These are phyloP conservation scores for Diaprepes abbreviatus DNA, from an alignment of 2,888 invertebrate genomes.

Conservation along the genomic window DNA sequence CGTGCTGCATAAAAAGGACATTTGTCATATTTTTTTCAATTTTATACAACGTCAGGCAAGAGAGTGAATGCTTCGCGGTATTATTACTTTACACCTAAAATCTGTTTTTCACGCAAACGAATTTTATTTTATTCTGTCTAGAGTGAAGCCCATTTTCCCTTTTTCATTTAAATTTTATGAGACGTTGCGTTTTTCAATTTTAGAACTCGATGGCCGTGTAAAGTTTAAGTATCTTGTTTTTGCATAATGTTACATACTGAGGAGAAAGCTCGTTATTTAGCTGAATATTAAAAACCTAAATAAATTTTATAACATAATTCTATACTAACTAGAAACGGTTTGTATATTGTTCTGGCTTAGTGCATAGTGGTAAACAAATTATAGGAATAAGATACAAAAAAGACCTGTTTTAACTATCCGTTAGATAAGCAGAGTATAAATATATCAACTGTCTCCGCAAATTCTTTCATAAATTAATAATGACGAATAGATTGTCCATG, in stretches of 20 bases:
- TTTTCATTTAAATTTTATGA: slow-evolving; percentile 45
- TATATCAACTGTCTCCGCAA: too few relatives aligned
- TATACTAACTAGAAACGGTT: too few relatives aligned
- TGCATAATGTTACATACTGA: slow-evolving; percentile 1
- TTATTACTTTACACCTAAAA: slow-evolving; percentile 37
- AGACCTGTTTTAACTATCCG: too few relatives aligned
- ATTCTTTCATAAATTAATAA: too few relatives aligned
- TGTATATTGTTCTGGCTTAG: too few relatives aligned
- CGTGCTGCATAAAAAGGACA: neutral
- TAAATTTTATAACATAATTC: too few relatives aligned
- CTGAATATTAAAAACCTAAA: too few relatives aligned
- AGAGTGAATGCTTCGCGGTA: slow-evolving; percentile 18
- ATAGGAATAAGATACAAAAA: too few relatives aligned
- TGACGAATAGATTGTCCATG: too few relatives aligned
- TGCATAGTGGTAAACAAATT: too few relatives aligned
- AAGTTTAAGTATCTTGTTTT: slow-evolving; percentile 9
- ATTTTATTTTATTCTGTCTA: slow-evolving; percentile 41
- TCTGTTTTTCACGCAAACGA: slow-evolving; percentile 35
- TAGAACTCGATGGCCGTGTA: slow-evolving; percentile 19
- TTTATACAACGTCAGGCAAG: slow-evolving; percentile 36
- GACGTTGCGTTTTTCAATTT: slow-evolving; percentile 47
- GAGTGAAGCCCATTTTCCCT: slow-evolving; percentile 21
- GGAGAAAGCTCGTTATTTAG: too few relatives aligned
- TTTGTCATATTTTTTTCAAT: slow-evolving; percentile 33
- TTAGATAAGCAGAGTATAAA: too few relatives aligned